Percentiles rank a stretch among this genome's conserved stretches.
Conservation (phyloP, 1,140 invertebrate genomes). For the Meloidogyne exigua region DNA sequence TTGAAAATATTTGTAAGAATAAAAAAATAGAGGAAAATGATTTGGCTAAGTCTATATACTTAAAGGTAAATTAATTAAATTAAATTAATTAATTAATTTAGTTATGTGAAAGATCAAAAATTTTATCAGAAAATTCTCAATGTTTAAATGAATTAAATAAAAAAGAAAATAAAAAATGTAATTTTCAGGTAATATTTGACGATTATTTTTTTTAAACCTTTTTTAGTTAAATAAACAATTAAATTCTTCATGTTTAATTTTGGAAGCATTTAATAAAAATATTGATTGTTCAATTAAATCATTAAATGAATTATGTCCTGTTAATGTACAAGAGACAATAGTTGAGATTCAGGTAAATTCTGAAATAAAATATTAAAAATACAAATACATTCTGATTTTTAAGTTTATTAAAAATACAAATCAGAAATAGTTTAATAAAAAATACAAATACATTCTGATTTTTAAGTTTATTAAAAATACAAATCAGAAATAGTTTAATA, state of each 20-base stretch:
- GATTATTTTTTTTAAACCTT: conserved; percentile 23
- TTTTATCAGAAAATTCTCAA: neutral
- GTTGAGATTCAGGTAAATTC: conserved; percentile 53
- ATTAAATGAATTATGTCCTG: conserved; percentile 55
- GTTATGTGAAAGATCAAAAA: conserved; percentile 13
- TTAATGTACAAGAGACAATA: conserved; percentile 57
- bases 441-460: neutral
- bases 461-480: neutral
- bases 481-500: too few species aligned
- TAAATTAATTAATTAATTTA: neutral
- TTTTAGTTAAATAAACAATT: conserved; percentile 9
- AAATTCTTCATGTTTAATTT: conserved; percentile 42
- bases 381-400: neutral
- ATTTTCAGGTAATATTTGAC: conserved; percentile 29
- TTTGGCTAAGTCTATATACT: neutral
- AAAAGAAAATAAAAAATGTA: conserved; percentile 26
- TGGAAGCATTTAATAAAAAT: conserved; percentile 57
- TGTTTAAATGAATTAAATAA: conserved; percentile 26
- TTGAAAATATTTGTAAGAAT: conserved; percentile 30
- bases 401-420: neutral
- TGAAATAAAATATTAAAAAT: conserved; percentile 22
- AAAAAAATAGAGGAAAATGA: neutral
- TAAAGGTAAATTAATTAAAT: conserved; percentile 1
- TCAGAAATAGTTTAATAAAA: neutral
- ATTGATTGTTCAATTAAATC: conserved; percentile 53